Evolutionary conservation across 2,888 invertebrate genomes (phyloP).

Genomic region (Drosophila setosimentum): DNA sequence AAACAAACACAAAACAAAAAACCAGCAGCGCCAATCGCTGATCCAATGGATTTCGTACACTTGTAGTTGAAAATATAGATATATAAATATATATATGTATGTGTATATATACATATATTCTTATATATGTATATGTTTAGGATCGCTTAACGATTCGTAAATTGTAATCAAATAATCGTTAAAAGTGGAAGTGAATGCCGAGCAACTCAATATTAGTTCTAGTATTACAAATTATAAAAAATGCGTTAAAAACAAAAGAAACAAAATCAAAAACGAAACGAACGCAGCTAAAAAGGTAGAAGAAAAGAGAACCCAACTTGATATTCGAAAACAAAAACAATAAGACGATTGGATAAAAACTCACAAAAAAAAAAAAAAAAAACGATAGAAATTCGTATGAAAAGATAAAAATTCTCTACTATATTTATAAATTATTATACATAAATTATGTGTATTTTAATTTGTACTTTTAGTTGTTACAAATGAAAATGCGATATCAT

Average conservation of each 20-base stretch:
- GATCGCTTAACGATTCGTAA: slow-evolving; percentile 69
- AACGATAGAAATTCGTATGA: slow-evolving; percentile 21
- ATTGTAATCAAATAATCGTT: slow-evolving; percentile 67
- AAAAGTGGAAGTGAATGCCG: slow-evolving; percentile 64
- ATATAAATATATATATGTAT: slow-evolving; percentile 22
- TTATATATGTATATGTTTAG: slow-evolving; percentile 36
- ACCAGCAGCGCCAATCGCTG: slow-evolving; percentile 49
- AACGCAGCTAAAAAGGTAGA: slow-evolving; percentile 31
- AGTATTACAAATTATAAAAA: slow-evolving; percentile 71
- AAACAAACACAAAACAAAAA: slow-evolving; percentile 20
- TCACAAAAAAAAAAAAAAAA: slow-evolving; percentile 23
- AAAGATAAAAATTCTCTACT: slow-evolving; percentile 60
- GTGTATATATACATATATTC: slow-evolving; percentile 15
- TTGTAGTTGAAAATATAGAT: slow-evolving; percentile 67
- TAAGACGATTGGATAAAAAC: slow-evolving; percentile 6
- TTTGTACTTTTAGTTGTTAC: slow-evolving; percentile 74
- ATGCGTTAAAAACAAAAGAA: slow-evolving; percentile 38
- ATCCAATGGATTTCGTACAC: slow-evolving; percentile 65
- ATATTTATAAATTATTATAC: slow-evolving; percentile 52
- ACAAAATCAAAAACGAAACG: slow-evolving; percentile 21
- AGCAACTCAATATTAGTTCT: slow-evolving; percentile 77
- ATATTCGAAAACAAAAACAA: slow-evolving; percentile 54
- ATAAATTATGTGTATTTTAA: slow-evolving; percentile 65
- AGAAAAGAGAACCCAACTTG: slow-evolving; percentile 46
- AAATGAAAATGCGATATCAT: slow-evolving; percentile 62